Evolutionary conservation across 2,113 vertebrate genomes (phyloP).

Genomic region (Orthonyx spaldingii): DNA sequence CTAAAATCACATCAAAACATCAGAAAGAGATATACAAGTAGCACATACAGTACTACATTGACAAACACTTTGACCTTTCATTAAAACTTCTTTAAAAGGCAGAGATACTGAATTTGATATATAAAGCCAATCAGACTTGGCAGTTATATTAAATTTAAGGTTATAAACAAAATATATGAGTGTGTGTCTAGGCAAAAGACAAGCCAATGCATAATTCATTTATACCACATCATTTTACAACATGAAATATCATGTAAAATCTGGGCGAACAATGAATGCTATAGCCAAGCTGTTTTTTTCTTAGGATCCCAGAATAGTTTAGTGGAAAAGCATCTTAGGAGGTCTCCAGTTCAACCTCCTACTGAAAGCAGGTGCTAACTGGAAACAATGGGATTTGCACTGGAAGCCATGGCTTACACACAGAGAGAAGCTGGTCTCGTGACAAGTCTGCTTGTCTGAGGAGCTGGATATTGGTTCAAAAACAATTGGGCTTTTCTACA

Average conservation of each 20-base stretch:
- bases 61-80: neutral
- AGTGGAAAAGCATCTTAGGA: neutral
- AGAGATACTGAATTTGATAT: neutral
- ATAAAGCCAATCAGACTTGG: neutral
- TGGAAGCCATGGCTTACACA: neutral
- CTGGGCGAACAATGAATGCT: neutral
- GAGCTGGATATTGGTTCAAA: neutral
- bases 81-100: neutral
- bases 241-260: neutral
- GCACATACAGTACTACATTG: neutral
- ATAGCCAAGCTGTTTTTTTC: neutral
- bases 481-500: neutral
- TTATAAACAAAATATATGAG: neutral
- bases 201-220: neutral
- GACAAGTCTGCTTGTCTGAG: neutral
- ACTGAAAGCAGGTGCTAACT: neutral
- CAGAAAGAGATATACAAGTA: neutral
- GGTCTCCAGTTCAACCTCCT: neutral
- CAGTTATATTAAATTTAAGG: neutral
- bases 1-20: neutral
- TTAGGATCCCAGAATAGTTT: neutral
- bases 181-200: neutral
- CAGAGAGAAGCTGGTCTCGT: neutral
- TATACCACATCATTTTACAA: neutral
- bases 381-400: neutral